phyloP scores from a whole-genome alignment of 2,113 vertebrate genomes.

The Serinus canaria region DNA sequence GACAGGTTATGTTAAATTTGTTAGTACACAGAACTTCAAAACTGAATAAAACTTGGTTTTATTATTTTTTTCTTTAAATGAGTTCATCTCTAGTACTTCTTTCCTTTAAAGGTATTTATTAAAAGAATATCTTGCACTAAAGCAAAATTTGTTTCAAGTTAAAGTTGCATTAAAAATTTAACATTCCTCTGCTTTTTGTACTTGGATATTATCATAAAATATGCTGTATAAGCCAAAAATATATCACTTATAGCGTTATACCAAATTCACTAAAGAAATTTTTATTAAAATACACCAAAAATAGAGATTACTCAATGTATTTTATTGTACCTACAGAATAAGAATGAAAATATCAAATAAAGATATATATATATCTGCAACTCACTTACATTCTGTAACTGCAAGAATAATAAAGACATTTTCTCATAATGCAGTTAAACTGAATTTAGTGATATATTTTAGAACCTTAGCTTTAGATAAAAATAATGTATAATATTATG shows the following conservation, averaged over 20 bases:
- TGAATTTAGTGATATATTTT: neutral
- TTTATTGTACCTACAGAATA: neutral
- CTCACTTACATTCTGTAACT: neutral
- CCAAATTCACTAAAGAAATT: neutral
- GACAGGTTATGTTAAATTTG: neutral
- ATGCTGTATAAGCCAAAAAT: neutral
- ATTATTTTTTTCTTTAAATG: neutral
- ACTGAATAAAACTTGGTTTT: neutral
- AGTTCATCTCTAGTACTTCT: accelerated
- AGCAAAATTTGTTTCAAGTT: neutral
- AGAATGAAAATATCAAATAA: neutral
- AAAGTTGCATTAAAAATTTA: neutral
- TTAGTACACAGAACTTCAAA: neutral
- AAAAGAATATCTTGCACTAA: neutral
- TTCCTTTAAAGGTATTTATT: neutral
- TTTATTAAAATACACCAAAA: neutral
- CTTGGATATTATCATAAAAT: neutral
- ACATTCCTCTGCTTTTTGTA: neutral
- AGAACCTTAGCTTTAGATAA: neutral
- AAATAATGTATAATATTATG: neutral
- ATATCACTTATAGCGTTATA: neutral
- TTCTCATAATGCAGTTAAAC: neutral
- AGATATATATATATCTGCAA: neutral
- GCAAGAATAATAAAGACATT: neutral
- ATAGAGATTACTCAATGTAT: neutral